Evolutionary conservation across 1,140 invertebrate genomes (phyloP), one percentile per base, ranked within the genome.

Genomic region (Neuroterus valhalla): DNA sequence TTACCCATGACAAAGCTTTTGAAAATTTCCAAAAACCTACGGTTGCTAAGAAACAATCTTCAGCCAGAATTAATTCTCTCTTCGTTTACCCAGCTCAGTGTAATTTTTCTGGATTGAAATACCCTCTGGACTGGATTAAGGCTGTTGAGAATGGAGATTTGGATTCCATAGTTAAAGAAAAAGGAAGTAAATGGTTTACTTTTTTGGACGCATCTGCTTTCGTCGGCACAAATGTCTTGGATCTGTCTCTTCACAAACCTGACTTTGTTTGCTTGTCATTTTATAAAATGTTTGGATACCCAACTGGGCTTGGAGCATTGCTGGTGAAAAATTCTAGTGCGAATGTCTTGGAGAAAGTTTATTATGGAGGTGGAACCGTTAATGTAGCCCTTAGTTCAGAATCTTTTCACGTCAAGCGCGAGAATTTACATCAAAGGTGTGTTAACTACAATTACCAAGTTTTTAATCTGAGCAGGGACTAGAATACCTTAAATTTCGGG

Each of bases 201-300:
- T 86, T 97, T 15, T 86, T 99, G 44, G 98, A 99, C 92, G 96
- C 96, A 3, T 97, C 98, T 1, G 90, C 93, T 50, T 96, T 92
- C 90, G 94, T 94, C 2, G 92, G 94, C n/a, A 96, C 96, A 42
- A 96, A 93, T 88, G 89, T 89, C 19, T 89, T 99, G 62, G 93
- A 99, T 91, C 90, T 99, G 50, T 91, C 91, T 0, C 72, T 83
- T 14, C 91, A 90, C 50, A 93, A 94, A 77, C 95, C 97, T 19
- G 97, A 99, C 89, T 99, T 98, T 92, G 93, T 98, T 0, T 93
- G 93, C 67, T 45, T 99, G 5, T 99, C 98, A 1, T 99, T 99
- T 91, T 99, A 99, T 90, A 99, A 99, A 92, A 96, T 99, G 83
- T 99, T 99, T 91, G 98, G 98, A 3, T 98, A 95, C 90, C 98